Conservation (phyloP, 1,140 invertebrate genomes). For the Tetramorium simillimum region DNA sequence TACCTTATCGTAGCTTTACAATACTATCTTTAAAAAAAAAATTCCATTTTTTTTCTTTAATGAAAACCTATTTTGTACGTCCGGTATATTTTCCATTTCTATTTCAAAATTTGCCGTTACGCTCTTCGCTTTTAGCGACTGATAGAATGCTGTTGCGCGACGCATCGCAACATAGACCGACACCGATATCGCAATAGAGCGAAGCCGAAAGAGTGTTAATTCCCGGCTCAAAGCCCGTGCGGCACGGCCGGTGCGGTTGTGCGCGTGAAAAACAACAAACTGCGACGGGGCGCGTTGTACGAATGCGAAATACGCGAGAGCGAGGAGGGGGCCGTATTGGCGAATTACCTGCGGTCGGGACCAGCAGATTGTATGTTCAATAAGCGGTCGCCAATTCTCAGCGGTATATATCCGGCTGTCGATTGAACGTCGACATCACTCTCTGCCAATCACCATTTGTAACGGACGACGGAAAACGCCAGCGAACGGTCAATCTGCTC, state of each 20-base stretch:
- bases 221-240: conserved; percentile 31
- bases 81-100: neutral
- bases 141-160: conserved; percentile 24
- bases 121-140: conserved; percentile 10
- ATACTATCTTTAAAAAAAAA: neutral
- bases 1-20: neutral
- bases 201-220: conserved; percentile 50
- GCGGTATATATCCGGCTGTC: conserved; percentile 56
- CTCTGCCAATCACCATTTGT: conserved; percentile 59
- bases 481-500: conserved; percentile 39
- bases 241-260: neutral
- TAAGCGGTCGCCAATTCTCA: conserved; percentile 59
- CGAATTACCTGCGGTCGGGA: conserved; percentile 44
- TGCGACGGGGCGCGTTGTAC: conserved; percentile 30
- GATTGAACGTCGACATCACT: conserved; percentile 61
- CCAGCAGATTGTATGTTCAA: conserved; percentile 52
- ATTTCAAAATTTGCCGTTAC: neutral
- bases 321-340: neutral
- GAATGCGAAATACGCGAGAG: conserved; percentile 41
- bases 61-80: neutral
- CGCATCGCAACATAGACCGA: neutral
- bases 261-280: conserved; percentile 52
- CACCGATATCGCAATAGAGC: conserved; percentile 24
- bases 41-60: neutral
- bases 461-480: conserved; percentile 54